Base-by-base conservation (phyloP, 2,888 invertebrate species). In the Mythimna albipuncta region DNA sequence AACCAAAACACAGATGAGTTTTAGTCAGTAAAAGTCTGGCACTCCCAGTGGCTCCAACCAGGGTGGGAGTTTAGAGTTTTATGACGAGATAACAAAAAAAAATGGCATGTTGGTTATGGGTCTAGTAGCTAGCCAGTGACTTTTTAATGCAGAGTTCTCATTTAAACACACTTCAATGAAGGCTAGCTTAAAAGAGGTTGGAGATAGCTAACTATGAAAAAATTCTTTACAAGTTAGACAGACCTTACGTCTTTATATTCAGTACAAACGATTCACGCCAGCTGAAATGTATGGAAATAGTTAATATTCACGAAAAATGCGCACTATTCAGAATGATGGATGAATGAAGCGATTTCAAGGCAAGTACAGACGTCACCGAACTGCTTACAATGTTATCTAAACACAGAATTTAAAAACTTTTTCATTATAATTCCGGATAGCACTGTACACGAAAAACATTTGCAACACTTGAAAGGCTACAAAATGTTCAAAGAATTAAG, bases 381-480 rank as follows among this genome's bases (percentile, higher is more conserved):
- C 68, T 71, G 64, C 72, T 79, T 72, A 59, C 79, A 78, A 57
- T 52, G 58, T 61, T 44, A 52, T 64, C 52, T 64, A 64, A 66
- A 82, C 62, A 81, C 58, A 59, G 59, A 82, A 78, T 52, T 67
- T 68, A 64, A 38, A 71, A 66, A 59, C 61, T 72, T 19, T 77
- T 77, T 65, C 41, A 78, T 79, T 71, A 78, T 64, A 65, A 72
- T 68, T 66, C 66, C 74, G 67, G 64, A 79, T 70, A 58, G 26
- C 38, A 41, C 58, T 6, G 38, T 57, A 67, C n/a, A 64, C 50
- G 57, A 67, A 44, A 72, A 59, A 77, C 62, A 66, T 79, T 80
- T 72, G 59, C 79, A 79, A 64, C 64, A 83, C 69, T 79, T 72
- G 69, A 80, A 80, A 83, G 69, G 64, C 38, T 26, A 61, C 38